Evolutionary conservation across 2,797 vertebrate species (phyloP), one percentile per base, ranked within the genome.

Genomic region (Leptodactylus fallax): DNA sequence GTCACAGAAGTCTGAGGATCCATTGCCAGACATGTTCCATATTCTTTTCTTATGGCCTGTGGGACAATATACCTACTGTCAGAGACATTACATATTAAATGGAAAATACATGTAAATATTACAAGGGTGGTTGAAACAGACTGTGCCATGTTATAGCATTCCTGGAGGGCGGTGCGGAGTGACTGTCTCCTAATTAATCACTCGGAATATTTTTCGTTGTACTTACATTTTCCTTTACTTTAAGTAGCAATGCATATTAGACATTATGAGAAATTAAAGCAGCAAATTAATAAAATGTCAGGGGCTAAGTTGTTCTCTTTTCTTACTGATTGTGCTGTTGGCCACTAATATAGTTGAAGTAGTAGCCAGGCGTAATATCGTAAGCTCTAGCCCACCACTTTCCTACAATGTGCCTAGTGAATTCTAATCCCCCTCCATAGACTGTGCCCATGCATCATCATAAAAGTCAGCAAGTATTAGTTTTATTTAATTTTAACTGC

Each of bases 81-180:
- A 58, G 21, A 85, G 67, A 1, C 0, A 0, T 10, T 36, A 60
- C 69, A 47, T 36, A 0, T 0, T n/a, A 72, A 82, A 0, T 36
- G 84, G 84, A 89, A 89, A 86, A 85, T 78, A 1, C 71, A 49
- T 60, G 83, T 36, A 77, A 11, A 49, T 23, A 63, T 14, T 23
- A 23, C 74, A 81, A 6, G 10, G n/a, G 12, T 13, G n/a, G 77
- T 3, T 27, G 23, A 77, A 11, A 53, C 9, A 19, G 11, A 13
- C 0, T 8, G 55, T 63, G 19, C 49, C 19, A 21, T 47, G 7
- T 47, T 23, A 9, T 45, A 60, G 25, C 14, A 23, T 36, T 36
- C 36, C 36, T 4, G 36, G 36, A 36, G 36, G 36, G 36, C 36
- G 14, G 19, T 47, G 10, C 45, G 10, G 8, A 13, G 65, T 16